These are phyloP conservation scores for Lycophotia porphyrea DNA, from an alignment of 2,888 invertebrate genomes.

Conservation along the genomic window DNA sequence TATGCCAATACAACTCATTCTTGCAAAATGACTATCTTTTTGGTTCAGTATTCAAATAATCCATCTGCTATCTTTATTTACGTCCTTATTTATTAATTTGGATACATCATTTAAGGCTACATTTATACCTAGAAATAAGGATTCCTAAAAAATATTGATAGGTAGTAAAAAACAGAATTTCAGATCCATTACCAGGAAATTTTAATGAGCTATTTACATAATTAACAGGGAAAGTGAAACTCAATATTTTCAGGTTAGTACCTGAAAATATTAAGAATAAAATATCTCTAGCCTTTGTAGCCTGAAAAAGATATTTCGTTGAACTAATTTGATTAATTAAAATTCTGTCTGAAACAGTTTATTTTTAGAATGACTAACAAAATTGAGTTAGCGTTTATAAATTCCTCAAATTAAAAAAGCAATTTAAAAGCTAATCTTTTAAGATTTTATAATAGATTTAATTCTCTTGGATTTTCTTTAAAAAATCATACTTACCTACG, in stretches of 20 bases:
- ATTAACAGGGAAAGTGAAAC: not conserved
- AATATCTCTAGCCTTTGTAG: slow-evolving; percentile 5
- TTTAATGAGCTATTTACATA: not conserved
- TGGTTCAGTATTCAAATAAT: not conserved
- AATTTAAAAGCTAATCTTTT: not conserved
- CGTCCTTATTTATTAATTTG: not conserved
- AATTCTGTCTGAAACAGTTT: slow-evolving; percentile 5
- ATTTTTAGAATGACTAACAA: slow-evolving; percentile 22
- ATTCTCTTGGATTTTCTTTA: not conserved
- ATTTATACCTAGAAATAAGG: not conserved
- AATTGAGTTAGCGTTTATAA: not conserved
- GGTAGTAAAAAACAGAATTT: not conserved
- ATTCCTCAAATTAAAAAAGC: slow-evolving; percentile 3
- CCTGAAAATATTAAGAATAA: too few species aligned
- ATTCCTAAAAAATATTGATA: not conserved
- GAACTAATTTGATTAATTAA: slow-evolving; percentile 24
- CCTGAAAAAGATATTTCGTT: not conserved
- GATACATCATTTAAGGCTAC: too few species aligned
- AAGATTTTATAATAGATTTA: not conserved
- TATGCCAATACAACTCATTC: too few species aligned
- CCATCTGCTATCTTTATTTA: not conserved
- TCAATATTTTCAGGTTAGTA: not conserved
- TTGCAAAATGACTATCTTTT: too few species aligned
- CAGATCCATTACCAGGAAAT: not conserved
- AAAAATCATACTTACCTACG: too few species aligned